Conservation (phyloP, 2,797 vertebrate genomes). For the Okamejei kenojei region DNA sequence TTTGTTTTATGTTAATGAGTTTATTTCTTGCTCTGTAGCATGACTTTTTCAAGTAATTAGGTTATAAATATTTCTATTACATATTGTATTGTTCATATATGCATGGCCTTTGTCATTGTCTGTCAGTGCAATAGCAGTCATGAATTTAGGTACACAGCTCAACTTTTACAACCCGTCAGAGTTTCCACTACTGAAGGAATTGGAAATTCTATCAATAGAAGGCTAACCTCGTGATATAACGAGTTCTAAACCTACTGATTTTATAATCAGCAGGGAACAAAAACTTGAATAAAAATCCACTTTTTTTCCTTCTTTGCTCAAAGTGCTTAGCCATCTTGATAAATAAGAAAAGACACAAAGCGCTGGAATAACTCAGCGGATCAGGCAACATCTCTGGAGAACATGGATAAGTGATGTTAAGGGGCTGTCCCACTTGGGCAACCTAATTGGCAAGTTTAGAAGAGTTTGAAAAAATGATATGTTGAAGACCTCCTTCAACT, state of each 20-base stretch:
- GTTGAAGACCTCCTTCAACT: too few species aligned
- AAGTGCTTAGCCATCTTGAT: background rate
- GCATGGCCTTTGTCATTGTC: background rate
- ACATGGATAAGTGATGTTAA: too few species aligned
- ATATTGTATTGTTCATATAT: background rate
- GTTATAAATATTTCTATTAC: background rate
- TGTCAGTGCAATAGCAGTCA: background rate
- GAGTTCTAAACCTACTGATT: background rate
- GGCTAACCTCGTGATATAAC: too few species aligned
- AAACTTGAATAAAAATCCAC: background rate
- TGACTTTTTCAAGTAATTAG: background rate
- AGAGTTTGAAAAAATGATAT: too few species aligned
- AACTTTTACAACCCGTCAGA: background rate
- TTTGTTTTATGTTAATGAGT: constrained; percentile 15
- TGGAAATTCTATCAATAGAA: background rate
- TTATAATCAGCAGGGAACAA: background rate
- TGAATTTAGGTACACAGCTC: background rate
- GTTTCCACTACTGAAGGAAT: background rate
- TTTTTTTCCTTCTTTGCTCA: background rate
- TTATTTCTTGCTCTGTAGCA: background rate
- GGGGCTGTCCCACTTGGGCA: too few species aligned
- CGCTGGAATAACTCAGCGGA: too few species aligned
- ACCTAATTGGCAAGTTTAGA: too few species aligned
- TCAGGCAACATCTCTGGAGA: too few species aligned
- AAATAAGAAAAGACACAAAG: background rate